Base-by-base conservation (phyloP, 2,113 vertebrate species). In the Hassar affinis region DNA sequence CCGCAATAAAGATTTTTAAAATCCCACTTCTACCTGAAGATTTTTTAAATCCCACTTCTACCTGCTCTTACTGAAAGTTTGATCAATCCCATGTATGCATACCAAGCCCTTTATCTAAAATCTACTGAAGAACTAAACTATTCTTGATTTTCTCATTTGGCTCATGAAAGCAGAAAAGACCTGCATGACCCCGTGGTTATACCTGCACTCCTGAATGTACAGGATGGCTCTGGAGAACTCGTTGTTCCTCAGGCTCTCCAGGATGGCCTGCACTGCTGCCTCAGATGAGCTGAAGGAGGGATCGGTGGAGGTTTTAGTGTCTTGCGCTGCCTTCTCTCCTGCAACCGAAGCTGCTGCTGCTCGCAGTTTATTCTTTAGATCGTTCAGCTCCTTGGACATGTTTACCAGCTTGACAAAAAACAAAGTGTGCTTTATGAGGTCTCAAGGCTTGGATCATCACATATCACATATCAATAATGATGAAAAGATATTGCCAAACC, bases 151-250 rank as follows among this genome's bases (percentile, higher is more conserved):
- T 7, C 30, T 38, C 30, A 38, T 20, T 64, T 12, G 61, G 3
- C 61, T 30, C 27, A 45, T 12, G 4, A 71, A 45, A 71, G 8
- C 11, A 20, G 66, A 42, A 69, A 42, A 35, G 14, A 15, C 33
- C 15, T 20, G 62, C 10, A 35, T 64, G 33, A 52, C 9, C 45
- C 17, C 6, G 6, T 7, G 18, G 27, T 49, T 52, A 30, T 78
- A 96, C 98, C 98, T 97, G 97, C 96, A 99, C 89, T 99, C 96
- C 84, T 96, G 94, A 91, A 99, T 99, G 90, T 98, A 95, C 78
- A 92, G 91, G 85, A 99, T 90, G 0, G 98, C 97, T 91, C 95
- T 96, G 91, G 95, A 92, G 78, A 98, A 98, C 88, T 99, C 95
- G 0, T 96, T 95, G 92, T 94, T 97, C 90, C 95, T 97, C 89